Evolutionary conservation across 2,797 vertebrate species (phyloP).

Genomic region (Coregonus sp.): DNA sequence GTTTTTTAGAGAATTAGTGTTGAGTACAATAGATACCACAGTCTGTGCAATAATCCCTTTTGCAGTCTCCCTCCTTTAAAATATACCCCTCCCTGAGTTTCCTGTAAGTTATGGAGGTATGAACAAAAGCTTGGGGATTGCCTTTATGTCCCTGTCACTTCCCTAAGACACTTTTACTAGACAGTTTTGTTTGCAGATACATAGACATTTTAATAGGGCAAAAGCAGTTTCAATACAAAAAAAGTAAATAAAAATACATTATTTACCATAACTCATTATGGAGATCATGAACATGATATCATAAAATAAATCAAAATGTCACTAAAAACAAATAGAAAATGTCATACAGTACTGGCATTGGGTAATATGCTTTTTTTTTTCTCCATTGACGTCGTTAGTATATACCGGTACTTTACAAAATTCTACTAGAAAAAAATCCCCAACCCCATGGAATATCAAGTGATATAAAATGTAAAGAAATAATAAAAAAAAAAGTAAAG

Average conservation of each 20-base stretch:
- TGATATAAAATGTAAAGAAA: constrained; percentile 63
- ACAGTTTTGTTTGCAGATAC: constrained; percentile 24
- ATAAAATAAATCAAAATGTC: constrained; percentile 62
- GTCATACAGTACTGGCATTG: constrained; percentile 75
- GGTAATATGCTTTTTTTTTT: constrained; percentile 54
- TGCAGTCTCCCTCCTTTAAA: constrained; percentile 4
- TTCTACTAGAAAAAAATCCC: constrained; percentile 78
- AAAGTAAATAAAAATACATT: constrained; percentile 73
- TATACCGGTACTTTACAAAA: constrained; percentile 75
- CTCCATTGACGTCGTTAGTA: constrained; percentile 63
- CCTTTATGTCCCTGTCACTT: not conserved
- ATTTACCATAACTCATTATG: constrained; percentile 70
- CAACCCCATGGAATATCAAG: constrained; percentile 69
- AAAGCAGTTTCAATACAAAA: constrained; percentile 74
- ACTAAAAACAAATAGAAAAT: constrained; percentile 79
- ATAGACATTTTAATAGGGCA: constrained; percentile 66
- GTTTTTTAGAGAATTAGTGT: constrained; percentile 56
- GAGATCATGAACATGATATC: constrained; percentile 61
- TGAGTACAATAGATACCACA: constrained; percentile 71
- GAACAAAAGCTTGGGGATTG: not conserved
- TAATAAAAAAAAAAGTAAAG: constrained; percentile 31
- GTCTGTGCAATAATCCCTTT: constrained; percentile 47
- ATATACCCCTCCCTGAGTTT: not conserved
- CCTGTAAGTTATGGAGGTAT: not conserved
- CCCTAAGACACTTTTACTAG: not conserved